Conservation (phyloP, 2,113 vertebrate species). For the Pardalotus punctatus region DNA sequence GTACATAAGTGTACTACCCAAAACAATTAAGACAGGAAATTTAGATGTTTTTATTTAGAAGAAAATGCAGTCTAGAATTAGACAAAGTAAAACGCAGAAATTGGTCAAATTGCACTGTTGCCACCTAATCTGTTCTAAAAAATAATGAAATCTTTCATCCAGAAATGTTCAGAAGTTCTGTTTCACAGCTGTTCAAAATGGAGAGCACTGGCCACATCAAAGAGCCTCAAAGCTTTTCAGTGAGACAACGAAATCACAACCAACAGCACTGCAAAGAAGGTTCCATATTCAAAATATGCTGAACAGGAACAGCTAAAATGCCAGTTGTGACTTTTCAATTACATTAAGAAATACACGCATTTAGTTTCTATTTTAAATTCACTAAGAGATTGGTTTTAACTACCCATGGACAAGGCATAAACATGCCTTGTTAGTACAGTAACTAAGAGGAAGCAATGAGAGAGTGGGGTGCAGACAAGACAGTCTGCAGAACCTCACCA, state of each 20-base stretch:
- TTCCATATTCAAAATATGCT: neutral
- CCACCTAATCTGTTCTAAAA: neutral
- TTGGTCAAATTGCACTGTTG: neutral
- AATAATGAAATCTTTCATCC: neutral
- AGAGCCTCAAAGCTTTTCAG: neutral
- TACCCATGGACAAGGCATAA: neutral
- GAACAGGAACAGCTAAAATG: neutral
- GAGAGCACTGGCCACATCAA: neutral
- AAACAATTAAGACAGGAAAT: neutral
- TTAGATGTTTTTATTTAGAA: neutral
- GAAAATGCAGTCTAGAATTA: neutral
- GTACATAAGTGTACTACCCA: neutral
- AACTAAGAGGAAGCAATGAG: neutral
- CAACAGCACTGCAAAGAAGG: neutral
- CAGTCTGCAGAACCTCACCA: rapidly evolving
- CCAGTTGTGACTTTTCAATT: neutral
- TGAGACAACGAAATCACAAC: neutral
- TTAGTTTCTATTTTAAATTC: neutral
- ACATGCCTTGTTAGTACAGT: neutral
- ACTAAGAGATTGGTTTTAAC: neutral
- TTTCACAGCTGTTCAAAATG: neutral
- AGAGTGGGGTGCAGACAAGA: neutral
- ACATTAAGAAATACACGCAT: neutral
- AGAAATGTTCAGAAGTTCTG: neutral
- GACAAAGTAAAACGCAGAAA: neutral